phyloP scores from a whole-genome alignment of 2,888 invertebrate genomes.

The Blera fallax region DNA sequence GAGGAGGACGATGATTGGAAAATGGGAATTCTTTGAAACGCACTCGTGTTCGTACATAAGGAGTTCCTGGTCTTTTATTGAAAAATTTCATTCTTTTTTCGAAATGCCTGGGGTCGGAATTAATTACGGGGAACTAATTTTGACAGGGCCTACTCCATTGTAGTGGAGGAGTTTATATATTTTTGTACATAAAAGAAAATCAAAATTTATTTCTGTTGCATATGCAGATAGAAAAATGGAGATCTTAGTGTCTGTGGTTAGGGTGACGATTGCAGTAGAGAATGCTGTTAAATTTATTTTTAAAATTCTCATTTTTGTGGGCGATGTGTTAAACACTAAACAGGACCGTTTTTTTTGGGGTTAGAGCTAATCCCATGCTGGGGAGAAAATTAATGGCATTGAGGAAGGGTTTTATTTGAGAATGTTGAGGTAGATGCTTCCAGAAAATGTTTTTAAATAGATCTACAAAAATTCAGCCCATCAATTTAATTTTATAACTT shows the following conservation, averaged over 20 bases:
- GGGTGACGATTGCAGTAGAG: constrained; percentile 46
- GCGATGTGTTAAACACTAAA: constrained; percentile 49
- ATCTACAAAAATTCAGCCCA: too few relatives aligned
- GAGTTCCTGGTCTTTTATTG: constrained; percentile 1
- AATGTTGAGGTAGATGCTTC: neutral
- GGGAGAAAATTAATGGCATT: neutral
- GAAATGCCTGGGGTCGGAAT: too few relatives aligned
- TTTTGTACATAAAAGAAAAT: neutral
- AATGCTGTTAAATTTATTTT: constrained; percentile 19
- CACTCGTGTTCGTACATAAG: too few relatives aligned
- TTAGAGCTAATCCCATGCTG: constrained; percentile 17
- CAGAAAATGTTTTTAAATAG: neutral
- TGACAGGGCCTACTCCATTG: too few relatives aligned
- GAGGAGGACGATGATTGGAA: constrained; percentile 24
- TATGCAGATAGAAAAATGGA: neutral
- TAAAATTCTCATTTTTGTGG: constrained; percentile 32
- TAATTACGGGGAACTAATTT: neutral
- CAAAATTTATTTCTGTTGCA: neutral
- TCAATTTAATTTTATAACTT: too few relatives aligned
- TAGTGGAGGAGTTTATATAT: neutral
- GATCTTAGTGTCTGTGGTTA: constrained; percentile 58
- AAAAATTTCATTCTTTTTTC: too few relatives aligned
- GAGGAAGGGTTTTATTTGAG: neutral
- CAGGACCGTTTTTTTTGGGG: constrained; percentile 18
- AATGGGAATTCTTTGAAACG: constrained; percentile 16